Evolutionary conservation across 1,140 invertebrate species (phyloP), one percentile per base, ranked within the genome.

Genomic region (Oncopodura yosiiana): DNA sequence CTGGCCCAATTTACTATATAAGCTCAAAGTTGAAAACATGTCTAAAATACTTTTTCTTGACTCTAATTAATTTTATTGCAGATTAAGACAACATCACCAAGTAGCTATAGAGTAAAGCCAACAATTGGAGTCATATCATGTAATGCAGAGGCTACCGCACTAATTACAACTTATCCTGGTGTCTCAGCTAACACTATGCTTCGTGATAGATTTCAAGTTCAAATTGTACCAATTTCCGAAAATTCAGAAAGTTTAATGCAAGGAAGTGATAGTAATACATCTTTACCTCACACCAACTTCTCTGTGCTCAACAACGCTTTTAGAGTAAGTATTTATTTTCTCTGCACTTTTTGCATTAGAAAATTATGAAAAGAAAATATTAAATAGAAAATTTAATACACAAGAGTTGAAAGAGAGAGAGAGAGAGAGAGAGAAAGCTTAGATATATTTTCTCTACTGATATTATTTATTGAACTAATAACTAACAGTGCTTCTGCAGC

Each of bases 21-120:
- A n/a, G n/a, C n/a, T n/a, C n/a, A n/a, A n/a, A n/a, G n/a, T n/a
- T n/a, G n/a, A n/a, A n/a, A n/a, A n/a, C n/a, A n/a, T n/a, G n/a
- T n/a, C n/a, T n/a, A n/a, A n/a, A n/a, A n/a, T n/a, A n/a, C n/a
- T n/a, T n/a, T n/a, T n/a, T n/a, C n/a, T n/a, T n/a, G n/a, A n/a
- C n/a, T n/a, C n/a, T n/a, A n/a, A n/a, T n/a, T 64, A 55, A 56
- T 64, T 61, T 61, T 70, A 42, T 53, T 71, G 38, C 57, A 87
- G 83, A 75, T 87, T 53, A 88, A 88, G 72, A 84, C 80, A 36
- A 83, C 81, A 14, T 77, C 80, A 1, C 91, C 90, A 0, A 87
- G 93, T 60, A 94, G 93, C 69, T 94, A 91, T 69, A 74, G 86
- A 38, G 91, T 94, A 1, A 77, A 86, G 49, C 89, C 90, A 11